Conservation (phyloP, 2,797 vertebrate genomes). For the Borostomias antarcticus region DNA sequence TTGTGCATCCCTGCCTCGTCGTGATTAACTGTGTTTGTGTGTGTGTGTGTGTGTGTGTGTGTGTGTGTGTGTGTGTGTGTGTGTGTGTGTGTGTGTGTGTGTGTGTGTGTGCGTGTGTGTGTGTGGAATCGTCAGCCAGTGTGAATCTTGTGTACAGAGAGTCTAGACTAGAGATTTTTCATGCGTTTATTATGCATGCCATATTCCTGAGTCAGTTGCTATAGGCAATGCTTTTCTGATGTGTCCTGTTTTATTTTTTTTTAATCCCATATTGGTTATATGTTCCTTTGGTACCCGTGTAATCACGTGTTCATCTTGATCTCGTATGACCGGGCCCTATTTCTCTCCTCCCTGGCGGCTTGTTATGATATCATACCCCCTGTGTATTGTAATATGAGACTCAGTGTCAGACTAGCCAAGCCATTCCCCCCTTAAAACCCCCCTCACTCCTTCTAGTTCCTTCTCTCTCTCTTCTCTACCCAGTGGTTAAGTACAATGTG, state of each 20-base stretch:
- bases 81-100: conserved; percentile 14
- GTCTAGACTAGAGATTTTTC: conserved; percentile 52
- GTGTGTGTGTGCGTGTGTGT: conserved; percentile 16
- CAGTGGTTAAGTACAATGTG: too few relatives aligned
- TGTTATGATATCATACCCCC: conserved; percentile 36
- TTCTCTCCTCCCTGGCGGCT: conserved; percentile 23
- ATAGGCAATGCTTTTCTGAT: conserved; percentile 16
- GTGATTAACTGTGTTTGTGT: neutral
- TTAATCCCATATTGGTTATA: neutral
- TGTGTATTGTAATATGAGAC: conserved; percentile 63
- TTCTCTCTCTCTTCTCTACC: too few relatives aligned
- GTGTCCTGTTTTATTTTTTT: conserved; percentile 3
- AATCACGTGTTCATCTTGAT: neutral
- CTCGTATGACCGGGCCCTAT: conserved; percentile 27
- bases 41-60: neutral
- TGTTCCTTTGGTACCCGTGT: neutral
- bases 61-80: conserved; percentile 21
- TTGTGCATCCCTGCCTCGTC: conserved; percentile 30
- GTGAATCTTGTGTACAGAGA: conserved; percentile 34
- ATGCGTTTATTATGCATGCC: conserved; percentile 15
- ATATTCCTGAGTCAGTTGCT: conserved; percentile 11
- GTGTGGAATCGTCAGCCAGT: conserved; percentile 1
- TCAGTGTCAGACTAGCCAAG: conserved; percentile 17
- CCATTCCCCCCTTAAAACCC: neutral
- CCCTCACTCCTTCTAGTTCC: neutral